Base-by-base conservation (phyloP, 2,888 invertebrate genomes). In the Arctia plantaginis region DNA sequence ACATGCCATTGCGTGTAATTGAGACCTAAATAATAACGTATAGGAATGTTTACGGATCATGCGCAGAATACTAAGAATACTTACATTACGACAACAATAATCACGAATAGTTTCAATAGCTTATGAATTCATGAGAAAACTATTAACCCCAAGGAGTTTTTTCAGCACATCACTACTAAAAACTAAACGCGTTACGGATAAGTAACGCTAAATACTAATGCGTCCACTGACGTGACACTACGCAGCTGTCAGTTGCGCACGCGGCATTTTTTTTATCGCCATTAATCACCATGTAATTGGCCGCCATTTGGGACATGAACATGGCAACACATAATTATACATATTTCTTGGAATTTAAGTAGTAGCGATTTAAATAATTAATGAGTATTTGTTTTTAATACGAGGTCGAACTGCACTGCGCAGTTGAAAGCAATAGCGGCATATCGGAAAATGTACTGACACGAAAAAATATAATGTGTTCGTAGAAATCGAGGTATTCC, bases 251-350 rank as follows among this genome's bases (percentile, higher is more conserved):
- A 27, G 69, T 75, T 77, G 67, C 78, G 72, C 72, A 77, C 71
- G 65, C 77, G 69, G 70, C 77, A 82, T 85, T 89, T 71, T 76
- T 86, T 89, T 87, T 90, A 90, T 62, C 47, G 20, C 47, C 47
- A 47, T 47, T 47, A 47, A 91, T 90, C 83, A 86, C 77, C 79
- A 71, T 76, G 75, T 88, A 90, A 91, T 90, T 89, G 78, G 73
- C 67, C 75, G 81, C 80, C 82, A 90, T 87, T 85, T 85, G 82
- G 85, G 84, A 83, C 82, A 78, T 75, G 82, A 77, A 81, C 80
- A 82, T 79, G 74, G 75, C 80, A 85, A 81, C 80, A 84, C 82
- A 85, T 81, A 80, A 87, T 86, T 83, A 82, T 76, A 80, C 66
- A 47, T 76, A 78, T 69, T 88, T 88, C 87, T 80, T 66, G 64